These are phyloP conservation scores for Watsonalla cultraria DNA, from an alignment of 2,888 invertebrate genomes.

Conservation along the genomic window DNA sequence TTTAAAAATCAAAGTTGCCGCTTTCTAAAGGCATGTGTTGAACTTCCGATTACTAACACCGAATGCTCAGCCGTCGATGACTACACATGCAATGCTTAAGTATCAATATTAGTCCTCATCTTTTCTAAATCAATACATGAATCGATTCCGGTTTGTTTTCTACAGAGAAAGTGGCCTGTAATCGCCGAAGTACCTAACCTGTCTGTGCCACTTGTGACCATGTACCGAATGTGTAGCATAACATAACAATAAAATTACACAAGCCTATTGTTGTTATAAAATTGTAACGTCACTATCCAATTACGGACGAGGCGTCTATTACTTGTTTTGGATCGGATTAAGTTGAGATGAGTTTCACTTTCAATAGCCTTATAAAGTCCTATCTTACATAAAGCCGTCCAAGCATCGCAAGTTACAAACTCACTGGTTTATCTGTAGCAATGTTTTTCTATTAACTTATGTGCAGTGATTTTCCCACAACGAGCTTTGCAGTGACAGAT, in stretches of 20 bases:
- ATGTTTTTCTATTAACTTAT: too few relatives aligned
- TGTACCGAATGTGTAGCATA: neutral
- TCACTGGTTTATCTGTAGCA: too few relatives aligned
- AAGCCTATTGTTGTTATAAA: neutral
- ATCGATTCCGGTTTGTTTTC: conserved; percentile 9
- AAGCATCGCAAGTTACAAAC: too few relatives aligned
- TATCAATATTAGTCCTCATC: conserved; percentile 8
- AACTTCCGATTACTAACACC: neutral
- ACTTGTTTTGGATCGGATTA: neutral
- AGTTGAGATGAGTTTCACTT: neutral
- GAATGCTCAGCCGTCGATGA: neutral
- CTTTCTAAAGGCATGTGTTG: neutral
- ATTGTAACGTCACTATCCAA: neutral
- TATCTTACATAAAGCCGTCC: too few relatives aligned
- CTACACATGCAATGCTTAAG: neutral
- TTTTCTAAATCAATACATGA: conserved; percentile 4
- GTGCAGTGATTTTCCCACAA: too few relatives aligned
- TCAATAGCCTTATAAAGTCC: neutral
- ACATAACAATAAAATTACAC: neutral
- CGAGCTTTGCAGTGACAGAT: too few relatives aligned
- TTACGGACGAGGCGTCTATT: neutral
- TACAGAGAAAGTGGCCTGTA: conserved; percentile 11
- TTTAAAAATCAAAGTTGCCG: neutral
- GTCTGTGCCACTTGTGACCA: neutral
- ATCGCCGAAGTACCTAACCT: conserved; percentile 3